Evolutionary conservation across 2,888 invertebrate species (phyloP).

Genomic region (Cyclophora albipunctata): DNA sequence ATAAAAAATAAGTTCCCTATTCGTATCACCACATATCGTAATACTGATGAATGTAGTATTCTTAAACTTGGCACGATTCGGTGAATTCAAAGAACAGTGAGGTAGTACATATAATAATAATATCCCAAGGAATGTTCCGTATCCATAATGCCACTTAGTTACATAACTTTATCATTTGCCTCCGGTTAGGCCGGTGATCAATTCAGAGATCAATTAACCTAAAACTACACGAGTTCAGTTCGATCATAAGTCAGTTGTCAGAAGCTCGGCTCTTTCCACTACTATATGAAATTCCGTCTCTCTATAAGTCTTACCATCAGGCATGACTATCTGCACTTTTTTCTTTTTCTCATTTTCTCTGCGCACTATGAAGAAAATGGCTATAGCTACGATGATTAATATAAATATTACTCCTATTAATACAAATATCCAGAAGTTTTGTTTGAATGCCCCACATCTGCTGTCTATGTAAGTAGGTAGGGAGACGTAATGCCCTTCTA

Average conservation of each 20-base stretch:
- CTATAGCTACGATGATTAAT: slow-evolving; percentile 59
- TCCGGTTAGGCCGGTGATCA: slow-evolving; percentile 12
- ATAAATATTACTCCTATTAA: slow-evolving; percentile 64
- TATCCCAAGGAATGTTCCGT: slow-evolving; percentile 24
- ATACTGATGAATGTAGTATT: slow-evolving; percentile 46
- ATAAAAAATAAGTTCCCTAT: slow-evolving; percentile 12
- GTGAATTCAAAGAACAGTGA: slow-evolving; percentile 29
- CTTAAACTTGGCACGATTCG: slow-evolving; percentile 49
- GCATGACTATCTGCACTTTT: slow-evolving; percentile 82
- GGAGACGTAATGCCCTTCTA: slow-evolving; percentile 53
- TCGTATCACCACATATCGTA: slow-evolving; percentile 30
- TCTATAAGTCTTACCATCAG: slow-evolving; percentile 87
- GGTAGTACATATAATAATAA: slow-evolving; percentile 35
- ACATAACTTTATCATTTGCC: slow-evolving; percentile 12
- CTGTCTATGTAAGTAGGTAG: slow-evolving; percentile 56
- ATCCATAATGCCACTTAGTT: slow-evolving; percentile 8
- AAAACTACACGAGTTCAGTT: not conserved
- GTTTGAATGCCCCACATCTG: slow-evolving; percentile 59
- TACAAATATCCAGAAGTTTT: slow-evolving; percentile 65
- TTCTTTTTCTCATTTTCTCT: slow-evolving; percentile 73
- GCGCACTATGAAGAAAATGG: slow-evolving; percentile 61
- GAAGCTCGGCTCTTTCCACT: slow-evolving; percentile 87
- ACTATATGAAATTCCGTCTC: slow-evolving; percentile 92
- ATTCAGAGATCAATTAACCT: slow-evolving; percentile 24
- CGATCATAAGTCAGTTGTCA: slow-evolving; percentile 83